These are phyloP conservation scores for Eutrigla gurnardus DNA, from an alignment of 2,797 vertebrate genomes.

Conservation along the genomic window DNA sequence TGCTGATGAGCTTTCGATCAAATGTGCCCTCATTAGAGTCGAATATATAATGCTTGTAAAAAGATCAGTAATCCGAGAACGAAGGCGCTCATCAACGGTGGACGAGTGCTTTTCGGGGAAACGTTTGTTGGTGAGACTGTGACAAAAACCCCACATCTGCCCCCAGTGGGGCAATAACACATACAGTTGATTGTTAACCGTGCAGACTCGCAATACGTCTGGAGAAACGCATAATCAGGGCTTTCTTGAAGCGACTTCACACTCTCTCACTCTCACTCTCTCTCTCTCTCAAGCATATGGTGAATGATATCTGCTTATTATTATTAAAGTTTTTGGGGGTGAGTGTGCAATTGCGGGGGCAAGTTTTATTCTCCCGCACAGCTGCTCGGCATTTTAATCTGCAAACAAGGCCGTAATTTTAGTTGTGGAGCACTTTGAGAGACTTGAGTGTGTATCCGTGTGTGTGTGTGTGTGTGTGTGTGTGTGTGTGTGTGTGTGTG, in stretches of 20 bases:
- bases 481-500: constrained; percentile 20
- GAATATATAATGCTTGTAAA: constrained; percentile 34
- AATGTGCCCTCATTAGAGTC: constrained; percentile 44
- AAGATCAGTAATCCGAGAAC: constrained; percentile 34
- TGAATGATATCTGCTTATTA: constrained; percentile 48
- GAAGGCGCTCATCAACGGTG: constrained; percentile 6
- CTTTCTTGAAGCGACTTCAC: constrained; percentile 40
- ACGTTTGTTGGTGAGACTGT: constrained; percentile 13
- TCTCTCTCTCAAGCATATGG: constrained; percentile 26
- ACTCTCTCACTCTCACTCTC: constrained; percentile 14
- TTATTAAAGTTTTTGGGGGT: constrained; percentile 41
- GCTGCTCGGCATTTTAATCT: constrained; percentile 41
- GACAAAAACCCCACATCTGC: constrained; percentile 16
- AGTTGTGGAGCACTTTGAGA: constrained; percentile 25
- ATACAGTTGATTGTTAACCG: constrained; percentile 14
- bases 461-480: constrained; percentile 1
- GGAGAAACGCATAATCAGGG: constrained; percentile 41
- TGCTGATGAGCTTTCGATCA: constrained; percentile 43
- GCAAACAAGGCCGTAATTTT: constrained; percentile 27
- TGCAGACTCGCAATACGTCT: neutral
- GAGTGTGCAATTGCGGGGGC: constrained; percentile 29
- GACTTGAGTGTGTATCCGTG: constrained; percentile 16
- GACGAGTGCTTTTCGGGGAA: constrained; percentile 5
- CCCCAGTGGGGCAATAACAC: constrained; percentile 19
- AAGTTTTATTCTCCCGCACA: constrained; percentile 51